Evolutionary conservation across 2,888 invertebrate species (phyloP).

Genomic region (Anagyrus pseudococci): DNA sequence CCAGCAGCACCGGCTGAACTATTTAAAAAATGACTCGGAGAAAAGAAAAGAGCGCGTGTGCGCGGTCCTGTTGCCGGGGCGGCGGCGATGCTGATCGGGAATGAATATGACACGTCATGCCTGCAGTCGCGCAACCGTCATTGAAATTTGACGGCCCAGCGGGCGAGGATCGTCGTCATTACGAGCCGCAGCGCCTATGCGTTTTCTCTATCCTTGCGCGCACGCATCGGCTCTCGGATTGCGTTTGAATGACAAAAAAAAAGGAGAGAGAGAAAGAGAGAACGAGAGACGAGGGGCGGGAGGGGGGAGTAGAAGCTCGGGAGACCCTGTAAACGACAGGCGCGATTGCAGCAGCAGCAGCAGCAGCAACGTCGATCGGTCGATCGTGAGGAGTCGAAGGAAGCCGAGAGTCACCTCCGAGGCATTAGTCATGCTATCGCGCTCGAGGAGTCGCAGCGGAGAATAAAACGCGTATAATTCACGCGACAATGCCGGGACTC

Average conservation of each 20-base stretch:
- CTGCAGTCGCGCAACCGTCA: not conserved
- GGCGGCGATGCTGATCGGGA: too few relatives aligned
- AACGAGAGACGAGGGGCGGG: not conserved
- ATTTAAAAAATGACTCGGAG: too few relatives aligned
- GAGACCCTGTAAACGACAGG: not conserved
- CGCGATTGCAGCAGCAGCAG: conserved; percentile 16
- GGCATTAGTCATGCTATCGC: conserved; percentile 26
- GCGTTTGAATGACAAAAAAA: not conserved
- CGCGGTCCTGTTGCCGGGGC: too few relatives aligned
- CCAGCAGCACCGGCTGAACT: too few relatives aligned
- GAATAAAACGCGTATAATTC: not conserved
- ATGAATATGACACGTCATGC: too few relatives aligned
- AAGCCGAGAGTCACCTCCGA: conserved; percentile 29
- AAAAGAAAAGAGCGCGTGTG: too few relatives aligned
- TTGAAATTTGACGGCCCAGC: not conserved
- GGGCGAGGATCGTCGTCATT: too few relatives aligned
- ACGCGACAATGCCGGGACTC: not conserved
- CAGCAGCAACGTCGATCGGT: conserved; percentile 7
- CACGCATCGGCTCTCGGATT: conserved; percentile 1
- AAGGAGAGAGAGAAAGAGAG: not conserved
- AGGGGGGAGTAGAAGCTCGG: too few relatives aligned
- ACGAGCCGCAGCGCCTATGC: too few relatives aligned
- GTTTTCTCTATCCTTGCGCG: not conserved
- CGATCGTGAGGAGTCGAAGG: not conserved
- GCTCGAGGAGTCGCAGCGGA: not conserved